Evolutionary conservation across 1,140 invertebrate genomes (phyloP), one percentile per base, ranked within the genome.

Genomic region (Papilio xuthus): DNA sequence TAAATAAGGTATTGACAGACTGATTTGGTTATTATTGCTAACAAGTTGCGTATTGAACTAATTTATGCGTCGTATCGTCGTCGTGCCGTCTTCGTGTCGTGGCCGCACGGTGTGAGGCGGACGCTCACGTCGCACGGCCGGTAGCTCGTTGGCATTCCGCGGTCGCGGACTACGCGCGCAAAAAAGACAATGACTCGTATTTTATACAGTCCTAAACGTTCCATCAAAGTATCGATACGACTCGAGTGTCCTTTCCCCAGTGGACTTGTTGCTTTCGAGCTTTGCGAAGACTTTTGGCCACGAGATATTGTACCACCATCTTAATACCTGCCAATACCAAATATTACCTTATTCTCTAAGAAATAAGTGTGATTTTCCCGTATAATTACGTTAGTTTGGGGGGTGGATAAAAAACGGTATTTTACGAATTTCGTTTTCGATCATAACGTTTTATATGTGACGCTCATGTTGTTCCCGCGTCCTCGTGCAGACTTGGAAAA

Each of bases 131-230:
- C 79, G 77, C 82, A 86, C 86, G 23, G 88, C 83, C 80, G 81
- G 79, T 82, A 83, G 84, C 88, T 90, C 83, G 85, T 89, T 89
- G 84, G 84, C 88, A 90, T 91, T 89, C 89, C 84, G 86, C 84
- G 84, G 78, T 80, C 86, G 88, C 86, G 79, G 79, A 83, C 85
- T 88, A 85, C 88, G 85, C 88, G 86, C 86, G 88, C 89, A 92
- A 92, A 92, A 92, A 90, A 90, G 84, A 92, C 90, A 90, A 92
- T 90, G 88, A 89, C 89, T 88, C 84, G 85, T 88, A 90, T 90
- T 89, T 90, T 92, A 90, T 90, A 88, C 83, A 87, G 84, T 85
- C 89, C 85, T 88, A 90, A 92, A 90, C 86, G 86, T 92, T 89
- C 87, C 88, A 88, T 89, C 89, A 88, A 85, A 82, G 88, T 86